Percentiles rank a stretch among this genome's conserved stretches.
These are phyloP conservation scores for Drosophila malerkotliana DNA, from an alignment of 1,140 invertebrate species.

Conservation along the genomic window DNA sequence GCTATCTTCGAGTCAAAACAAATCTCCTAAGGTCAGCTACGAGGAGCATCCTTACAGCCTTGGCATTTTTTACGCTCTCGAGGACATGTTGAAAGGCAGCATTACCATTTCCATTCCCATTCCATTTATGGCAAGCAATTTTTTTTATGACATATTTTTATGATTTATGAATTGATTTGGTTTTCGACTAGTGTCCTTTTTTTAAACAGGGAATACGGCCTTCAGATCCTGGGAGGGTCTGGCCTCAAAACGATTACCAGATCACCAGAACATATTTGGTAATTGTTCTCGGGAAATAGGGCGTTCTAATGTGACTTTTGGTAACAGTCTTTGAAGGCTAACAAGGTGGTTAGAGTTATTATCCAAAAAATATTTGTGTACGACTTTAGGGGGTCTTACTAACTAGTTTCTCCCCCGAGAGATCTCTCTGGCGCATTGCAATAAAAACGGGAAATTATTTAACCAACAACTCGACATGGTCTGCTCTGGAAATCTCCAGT, in stretches of 20 bases:
- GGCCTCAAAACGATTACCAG: constrained; percentile 44
- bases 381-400: background rate
- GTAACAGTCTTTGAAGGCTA: constrained; percentile 30
- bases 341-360: constrained; percentile 10
- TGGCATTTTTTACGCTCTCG: constrained; percentile 69
- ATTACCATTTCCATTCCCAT: constrained; percentile 35
- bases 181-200: constrained; percentile 46
- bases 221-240: constrained; percentile 47
- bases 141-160: constrained; percentile 82
- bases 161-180: constrained; percentile 83
- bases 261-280: constrained; percentile 38
- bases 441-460: constrained; percentile 53
- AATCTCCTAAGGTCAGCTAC: constrained; percentile 61
- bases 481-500: constrained; percentile 63
- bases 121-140: constrained; percentile 49
- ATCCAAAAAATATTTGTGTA: too few species aligned
- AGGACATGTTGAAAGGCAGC: constrained; percentile 77
- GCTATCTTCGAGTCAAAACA: constrained; percentile 78
- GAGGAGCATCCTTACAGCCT: constrained; percentile 48
- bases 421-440: constrained; percentile 28
- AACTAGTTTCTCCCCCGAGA: background rate
- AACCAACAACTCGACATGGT: constrained; percentile 49
- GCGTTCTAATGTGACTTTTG: constrained; percentile 56
- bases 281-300: constrained; percentile 49
- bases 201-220: constrained; percentile 34